Percentiles rank a stretch among this genome's conserved stretches.
These are phyloP conservation scores for Spisula subtruncata DNA, from an alignment of 2,888 invertebrate genomes.

Conservation along the genomic window DNA sequence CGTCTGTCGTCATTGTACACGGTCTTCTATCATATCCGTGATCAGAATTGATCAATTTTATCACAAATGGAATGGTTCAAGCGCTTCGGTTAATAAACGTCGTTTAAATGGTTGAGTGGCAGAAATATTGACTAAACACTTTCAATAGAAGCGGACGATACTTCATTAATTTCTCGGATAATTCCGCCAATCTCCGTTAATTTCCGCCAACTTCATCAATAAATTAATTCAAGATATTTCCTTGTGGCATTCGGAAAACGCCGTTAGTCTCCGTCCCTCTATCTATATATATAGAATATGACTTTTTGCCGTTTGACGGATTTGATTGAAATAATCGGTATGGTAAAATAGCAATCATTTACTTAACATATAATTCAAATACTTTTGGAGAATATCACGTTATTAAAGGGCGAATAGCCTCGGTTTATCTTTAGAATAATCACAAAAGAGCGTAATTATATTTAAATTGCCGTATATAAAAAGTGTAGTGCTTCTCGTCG, in stretches of 20 bases:
- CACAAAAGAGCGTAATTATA: not conserved
- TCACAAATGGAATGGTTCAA: conserved; percentile 41
- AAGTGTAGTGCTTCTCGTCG: not conserved
- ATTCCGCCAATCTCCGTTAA: not conserved
- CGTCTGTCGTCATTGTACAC: not conserved
- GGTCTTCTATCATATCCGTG: conserved; percentile 21
- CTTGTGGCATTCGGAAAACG: not conserved
- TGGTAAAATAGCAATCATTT: conserved; percentile 18
- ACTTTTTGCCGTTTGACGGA: not conserved
- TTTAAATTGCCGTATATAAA: not conserved
- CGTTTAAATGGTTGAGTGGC: conserved; percentile 30
- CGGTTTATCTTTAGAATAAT: not conserved
- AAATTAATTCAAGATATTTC: not conserved
- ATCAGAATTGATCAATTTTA: conserved; percentile 44
- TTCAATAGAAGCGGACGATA: conserved; percentile 33
- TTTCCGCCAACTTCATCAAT: not conserved
- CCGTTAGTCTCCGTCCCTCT: not conserved
- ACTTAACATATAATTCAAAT: conserved; percentile 26
- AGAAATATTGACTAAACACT: conserved; percentile 49
- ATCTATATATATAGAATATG: not conserved
- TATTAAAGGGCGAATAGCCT: not conserved
- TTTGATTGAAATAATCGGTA: not conserved
- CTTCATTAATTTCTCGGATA: not conserved
- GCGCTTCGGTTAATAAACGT: conserved; percentile 41
- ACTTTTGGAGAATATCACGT: conserved; percentile 12